Evolutionary conservation across 2,888 invertebrate genomes (phyloP), one percentile per base, ranked within the genome.

Genomic region (Meandrusa payeni): DNA sequence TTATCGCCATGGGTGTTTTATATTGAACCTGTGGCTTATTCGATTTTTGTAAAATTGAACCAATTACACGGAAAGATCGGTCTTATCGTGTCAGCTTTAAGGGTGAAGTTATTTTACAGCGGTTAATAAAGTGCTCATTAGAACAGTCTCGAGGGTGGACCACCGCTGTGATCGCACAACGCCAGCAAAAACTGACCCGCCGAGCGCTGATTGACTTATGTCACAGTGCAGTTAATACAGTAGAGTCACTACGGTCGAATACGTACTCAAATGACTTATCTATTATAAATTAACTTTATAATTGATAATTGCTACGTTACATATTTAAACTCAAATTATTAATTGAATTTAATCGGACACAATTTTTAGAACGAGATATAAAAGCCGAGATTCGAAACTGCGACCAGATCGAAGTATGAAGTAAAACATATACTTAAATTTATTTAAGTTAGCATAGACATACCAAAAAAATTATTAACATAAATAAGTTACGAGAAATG

Each of bases 81-180:
- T 26, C 11, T 38, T 43, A 32, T 32, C 1, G 1, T 2, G 1
- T 26, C 7, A 6, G 0, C 0, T 3, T 5, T 26, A 38, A 38
- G 43, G 31, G 43, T 38, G 20, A 31, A 26, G 11, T 32, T 26
- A 5, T 13, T n/a, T 1, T 11, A 9, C 5, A 7, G 7, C n/a
- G n/a, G 43, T 32, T 43, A 38, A 43, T 43, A 43, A 38, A 43
- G 43, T 32, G 32, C 38, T 43, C 31, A 43, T 43, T 38, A 43
- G 43, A 43, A 32, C 37, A 43, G 43, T 43, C 37, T 34, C 43
- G 43, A 38, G 43, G 43, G 43, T 37, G 38, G 43, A 43, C 43
- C 43, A 43, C 43, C 43, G 43, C 43, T 43, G 43, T 19, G 43
- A 10, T 32, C 37, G 42, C 41, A 31, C 42, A 24, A 31, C 29